Evolutionary conservation across 2,888 invertebrate genomes (phyloP).

Genomic region (Microdon myrmicae): DNA sequence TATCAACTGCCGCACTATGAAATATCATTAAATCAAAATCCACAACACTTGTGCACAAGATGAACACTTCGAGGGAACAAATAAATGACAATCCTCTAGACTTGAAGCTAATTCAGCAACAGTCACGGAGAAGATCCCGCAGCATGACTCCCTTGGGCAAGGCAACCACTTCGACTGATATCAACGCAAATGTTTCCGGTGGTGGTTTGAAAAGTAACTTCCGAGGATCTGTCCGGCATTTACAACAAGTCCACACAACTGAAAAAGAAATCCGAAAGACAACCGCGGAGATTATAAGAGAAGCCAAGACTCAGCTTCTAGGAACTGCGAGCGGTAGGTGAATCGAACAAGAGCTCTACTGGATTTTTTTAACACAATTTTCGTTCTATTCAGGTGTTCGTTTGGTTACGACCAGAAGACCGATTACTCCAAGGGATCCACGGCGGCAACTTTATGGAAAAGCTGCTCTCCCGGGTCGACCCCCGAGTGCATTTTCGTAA

Average conservation of each 20-base stretch:
- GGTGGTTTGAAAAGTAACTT: slow-evolving; percentile 5
- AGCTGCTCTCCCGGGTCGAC: slow-evolving; percentile 70
- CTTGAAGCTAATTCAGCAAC: slow-evolving; percentile 9
- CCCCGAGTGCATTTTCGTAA: slow-evolving; percentile 83
- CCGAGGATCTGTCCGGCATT: slow-evolving; percentile 4
- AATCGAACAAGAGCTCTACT: not conserved
- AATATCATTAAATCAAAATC: too few relatives aligned
- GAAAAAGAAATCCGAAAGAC: slow-evolving; percentile 70
- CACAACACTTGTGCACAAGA: slow-evolving; percentile 6
- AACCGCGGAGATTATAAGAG: slow-evolving; percentile 83
- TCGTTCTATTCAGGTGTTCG: slow-evolving; percentile 58
- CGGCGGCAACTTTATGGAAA: slow-evolving; percentile 81
- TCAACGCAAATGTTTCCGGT: slow-evolving; percentile 14
- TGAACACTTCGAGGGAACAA: slow-evolving; percentile 14
- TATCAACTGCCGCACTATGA: too few relatives aligned
- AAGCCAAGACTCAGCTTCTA: slow-evolving; percentile 75
- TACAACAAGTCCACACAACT: not conserved
- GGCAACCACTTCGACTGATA: slow-evolving; percentile 13
- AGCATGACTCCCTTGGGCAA: slow-evolving; percentile 23
- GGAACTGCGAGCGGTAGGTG: slow-evolving; percentile 47
- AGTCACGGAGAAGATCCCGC: slow-evolving; percentile 25
- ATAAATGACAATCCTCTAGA: not conserved
- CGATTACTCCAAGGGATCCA: slow-evolving; percentile 85
- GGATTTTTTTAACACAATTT: not conserved
- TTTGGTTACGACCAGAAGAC: slow-evolving; percentile 80